Percentiles rank a stretch among this genome's conserved stretches.
These are phyloP conservation scores for Congeria kusceri DNA, from an alignment of 2,888 invertebrate genomes.

Conservation along the genomic window DNA sequence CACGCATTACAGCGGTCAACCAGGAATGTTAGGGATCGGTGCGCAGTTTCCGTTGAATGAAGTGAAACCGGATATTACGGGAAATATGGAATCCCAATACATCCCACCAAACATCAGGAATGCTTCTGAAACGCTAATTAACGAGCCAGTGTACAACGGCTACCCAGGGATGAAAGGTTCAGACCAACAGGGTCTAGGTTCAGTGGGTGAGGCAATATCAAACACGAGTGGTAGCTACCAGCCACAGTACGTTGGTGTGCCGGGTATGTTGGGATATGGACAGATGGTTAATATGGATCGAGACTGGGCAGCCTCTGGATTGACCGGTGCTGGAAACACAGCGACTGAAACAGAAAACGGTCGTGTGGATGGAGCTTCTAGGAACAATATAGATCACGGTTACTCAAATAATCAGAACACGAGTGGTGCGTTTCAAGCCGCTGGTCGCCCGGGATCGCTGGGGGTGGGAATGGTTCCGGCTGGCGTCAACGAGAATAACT, in stretches of 20 bases:
- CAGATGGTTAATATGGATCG: background rate
- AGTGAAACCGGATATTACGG: background rate
- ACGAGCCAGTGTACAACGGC: constrained; percentile 10
- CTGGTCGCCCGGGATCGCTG: too few species aligned
- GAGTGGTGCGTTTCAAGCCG: too few species aligned
- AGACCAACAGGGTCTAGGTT: constrained; percentile 8
- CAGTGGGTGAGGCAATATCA: background rate
- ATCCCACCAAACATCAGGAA: constrained; percentile 10
- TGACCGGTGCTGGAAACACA: background rate
- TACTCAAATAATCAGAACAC: too few species aligned
- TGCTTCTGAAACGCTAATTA: constrained; percentile 12
- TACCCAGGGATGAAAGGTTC: constrained; percentile 20
- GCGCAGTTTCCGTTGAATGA: background rate
- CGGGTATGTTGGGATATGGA: constrained; percentile 30
- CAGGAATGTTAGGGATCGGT: constrained; percentile 49
- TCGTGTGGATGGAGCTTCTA: too few species aligned
- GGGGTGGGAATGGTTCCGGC: background rate
- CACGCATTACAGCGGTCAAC: constrained; percentile 29
- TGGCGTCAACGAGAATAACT: constrained; percentile 18
- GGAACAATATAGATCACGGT: too few species aligned
- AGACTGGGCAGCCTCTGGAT: background rate
- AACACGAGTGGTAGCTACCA: background rate
- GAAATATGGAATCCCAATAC: constrained; percentile 2
- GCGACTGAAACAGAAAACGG: too few species aligned
- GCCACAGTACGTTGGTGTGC: constrained; percentile 18